Evolutionary conservation across 2,888 invertebrate species (phyloP), one percentile per base, ranked within the genome.

Genomic region (Agrochola macilenta): DNA sequence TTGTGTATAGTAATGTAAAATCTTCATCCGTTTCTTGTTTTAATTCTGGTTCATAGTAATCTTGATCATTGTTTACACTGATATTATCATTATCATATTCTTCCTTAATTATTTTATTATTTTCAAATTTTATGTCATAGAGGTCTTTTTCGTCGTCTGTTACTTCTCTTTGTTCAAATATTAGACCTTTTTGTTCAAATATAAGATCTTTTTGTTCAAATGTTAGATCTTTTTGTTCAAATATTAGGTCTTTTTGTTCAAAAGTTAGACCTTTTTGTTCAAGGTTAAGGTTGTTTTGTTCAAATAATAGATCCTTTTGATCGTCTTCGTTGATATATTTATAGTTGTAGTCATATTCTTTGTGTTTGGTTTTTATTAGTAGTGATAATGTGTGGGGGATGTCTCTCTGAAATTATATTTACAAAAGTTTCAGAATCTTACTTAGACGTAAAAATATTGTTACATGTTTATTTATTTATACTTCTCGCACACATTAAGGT

Each of bases 101-200:
- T 43, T 85, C 75, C 78, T 85, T 89, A 0, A 83, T 79, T 1
- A 14, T 12, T 11, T 72, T 61, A 1, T 61, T 57, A 2, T 54
- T 39, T 82, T 88, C 87, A 60, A 61, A 11, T 74, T 87, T 88
- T 1, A 88, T 74, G 0, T 78, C 80, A 5, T n/a, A 1, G 2
- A 61, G 43, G 1, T 4, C 35, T 11, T 63, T 46, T 23, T 64
- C 69, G 0, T 69, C 35, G 1, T 46, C 77, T 0, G 23, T 26
- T 35, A 49, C 14, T 14, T 30, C 52, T 58, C 70, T 79, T 9
- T 68, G 52, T 17, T 63, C 82, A 30, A 57, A 43, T 20, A 63
- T n/a, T 14, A 14, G 12, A 9, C 63, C 52, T 61, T 43, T 69
- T 39, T 76, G n/a, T 20, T 80, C 57, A 5, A 49, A 4, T 8